Evolutionary conservation across 1,140 invertebrate genomes (phyloP).

Genomic region (Eufriesea mexicana): DNA sequence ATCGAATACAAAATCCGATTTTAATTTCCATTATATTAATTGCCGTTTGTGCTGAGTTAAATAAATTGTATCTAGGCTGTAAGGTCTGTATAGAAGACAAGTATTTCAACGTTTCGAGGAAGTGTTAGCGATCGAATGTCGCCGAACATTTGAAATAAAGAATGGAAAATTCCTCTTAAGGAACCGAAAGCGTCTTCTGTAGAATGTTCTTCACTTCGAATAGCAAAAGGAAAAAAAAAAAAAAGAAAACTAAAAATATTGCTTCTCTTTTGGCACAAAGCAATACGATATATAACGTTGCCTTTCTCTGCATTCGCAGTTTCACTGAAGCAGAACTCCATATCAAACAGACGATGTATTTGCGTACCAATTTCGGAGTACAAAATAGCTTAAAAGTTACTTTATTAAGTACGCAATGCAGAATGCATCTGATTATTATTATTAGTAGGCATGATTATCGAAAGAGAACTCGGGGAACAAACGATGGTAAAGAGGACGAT

Average conservation of each 20-base stretch:
- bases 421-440: constrained; percentile 17
- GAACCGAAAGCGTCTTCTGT: not conserved
- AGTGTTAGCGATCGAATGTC: not conserved
- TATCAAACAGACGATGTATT: constrained; percentile 27
- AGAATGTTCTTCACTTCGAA: not conserved
- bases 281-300: constrained; percentile 12
- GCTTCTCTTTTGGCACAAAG: constrained; percentile 12
- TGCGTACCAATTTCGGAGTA: constrained; percentile 47
- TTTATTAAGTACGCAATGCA: constrained; percentile 22
- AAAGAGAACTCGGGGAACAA: constrained; percentile 25
- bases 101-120: not conserved
- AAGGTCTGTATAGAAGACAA: not conserved
- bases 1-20: not conserved
- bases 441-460: constrained; percentile 4
- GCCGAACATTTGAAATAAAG: not conserved
- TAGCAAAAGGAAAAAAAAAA: not conserved
- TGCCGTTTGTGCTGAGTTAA: not conserved
- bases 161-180: not conserved
- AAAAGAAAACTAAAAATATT: not conserved
- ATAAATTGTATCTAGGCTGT: not conserved
- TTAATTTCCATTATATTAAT: not conserved
- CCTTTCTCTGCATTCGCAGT: constrained; percentile 34
- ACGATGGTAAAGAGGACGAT: constrained; percentile 3
- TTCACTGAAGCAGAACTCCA: constrained; percentile 24
- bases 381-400: constrained; percentile 49